These are phyloP conservation scores for Uromys caudimaculatus DNA, from an alignment of 2,797 vertebrate genomes.

Conservation along the genomic window DNA sequence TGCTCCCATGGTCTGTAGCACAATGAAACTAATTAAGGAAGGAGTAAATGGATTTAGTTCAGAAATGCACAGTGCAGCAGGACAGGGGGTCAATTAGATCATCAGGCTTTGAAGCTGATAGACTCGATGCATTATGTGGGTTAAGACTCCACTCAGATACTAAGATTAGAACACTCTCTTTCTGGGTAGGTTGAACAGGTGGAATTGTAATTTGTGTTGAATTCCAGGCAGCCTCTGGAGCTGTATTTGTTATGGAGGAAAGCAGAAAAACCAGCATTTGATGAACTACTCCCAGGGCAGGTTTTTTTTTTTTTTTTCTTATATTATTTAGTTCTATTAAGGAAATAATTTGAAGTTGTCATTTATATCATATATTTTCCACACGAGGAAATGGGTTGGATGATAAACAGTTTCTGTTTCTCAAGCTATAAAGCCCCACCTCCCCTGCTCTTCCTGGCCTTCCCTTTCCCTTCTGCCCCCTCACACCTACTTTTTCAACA, in stretches of 20 bases:
- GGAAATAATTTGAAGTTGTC: not conserved
- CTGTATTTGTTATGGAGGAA: conserved; percentile 27
- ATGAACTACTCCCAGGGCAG: not conserved
- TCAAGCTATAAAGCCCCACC: not conserved
- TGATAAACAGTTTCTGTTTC: not conserved
- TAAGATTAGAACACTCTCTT: conserved; percentile 53
- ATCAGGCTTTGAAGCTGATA: conserved; percentile 4
- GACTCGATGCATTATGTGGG: not conserved
- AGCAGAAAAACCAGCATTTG: conserved; percentile 37
- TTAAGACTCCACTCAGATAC: conserved; percentile 32
- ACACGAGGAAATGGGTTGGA: conserved; percentile 19
- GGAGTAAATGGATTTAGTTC: not conserved
- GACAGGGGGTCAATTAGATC: not conserved
- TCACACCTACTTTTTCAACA: not conserved
- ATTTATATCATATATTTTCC: not conserved
- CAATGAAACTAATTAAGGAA: not conserved
- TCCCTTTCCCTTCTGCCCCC: not conserved
- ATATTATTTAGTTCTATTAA: not conserved
- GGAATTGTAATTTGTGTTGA: not conserved
- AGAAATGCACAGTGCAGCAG: not conserved
- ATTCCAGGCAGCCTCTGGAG: not conserved
- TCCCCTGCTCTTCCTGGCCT: not conserved
- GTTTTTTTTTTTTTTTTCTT: not conserved
- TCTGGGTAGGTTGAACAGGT: conserved; percentile 19
- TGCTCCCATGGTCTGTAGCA: not conserved